Conservation (phyloP, 2,797 vertebrate species). For the Macroramphosus scolopax region DNA sequence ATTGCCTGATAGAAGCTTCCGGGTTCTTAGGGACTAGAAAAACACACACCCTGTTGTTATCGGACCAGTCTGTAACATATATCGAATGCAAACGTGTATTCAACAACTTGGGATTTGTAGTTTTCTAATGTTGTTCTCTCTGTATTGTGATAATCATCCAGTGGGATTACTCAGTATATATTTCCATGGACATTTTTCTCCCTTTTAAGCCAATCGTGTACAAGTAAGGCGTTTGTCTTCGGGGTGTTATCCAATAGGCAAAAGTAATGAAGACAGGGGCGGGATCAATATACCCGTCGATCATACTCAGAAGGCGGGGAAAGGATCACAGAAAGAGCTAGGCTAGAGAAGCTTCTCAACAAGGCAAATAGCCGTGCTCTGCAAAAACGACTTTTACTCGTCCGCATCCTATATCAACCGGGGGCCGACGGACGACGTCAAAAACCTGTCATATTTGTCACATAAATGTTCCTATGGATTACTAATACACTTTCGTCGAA, state of each 20-base stretch:
- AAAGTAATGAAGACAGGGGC: conserved; percentile 15
- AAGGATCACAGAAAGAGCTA: conserved; percentile 68
- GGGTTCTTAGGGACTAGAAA: neutral
- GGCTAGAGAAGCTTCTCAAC: conserved; percentile 69
- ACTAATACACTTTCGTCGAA: conserved; percentile 68
- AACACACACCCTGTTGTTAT: neutral
- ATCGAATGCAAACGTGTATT: conserved; percentile 33
- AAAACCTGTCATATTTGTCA: conserved; percentile 46
- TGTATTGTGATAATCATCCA: conserved; percentile 36
- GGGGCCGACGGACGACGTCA: conserved; percentile 58
- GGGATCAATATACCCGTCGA: conserved; percentile 58
- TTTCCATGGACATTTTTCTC: conserved; percentile 51
- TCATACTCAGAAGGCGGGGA: conserved; percentile 63
- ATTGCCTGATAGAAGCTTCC: conserved; percentile 16
- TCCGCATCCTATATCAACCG: conserved; percentile 69
- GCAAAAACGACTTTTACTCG: conserved; percentile 70
- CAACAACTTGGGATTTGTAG: conserved; percentile 66
- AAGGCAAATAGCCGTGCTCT: conserved; percentile 69
- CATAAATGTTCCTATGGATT: conserved; percentile 76
- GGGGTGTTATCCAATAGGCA: conserved; percentile 53
- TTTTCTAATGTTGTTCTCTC: conserved; percentile 41
- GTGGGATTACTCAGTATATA: conserved; percentile 41
- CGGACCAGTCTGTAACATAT: neutral
- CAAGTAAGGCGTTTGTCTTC: conserved; percentile 13
- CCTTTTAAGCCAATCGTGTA: conserved; percentile 55